phyloP scores from a whole-genome alignment of 2,888 invertebrate genomes.

The Synergus laeviventris region DNA sequence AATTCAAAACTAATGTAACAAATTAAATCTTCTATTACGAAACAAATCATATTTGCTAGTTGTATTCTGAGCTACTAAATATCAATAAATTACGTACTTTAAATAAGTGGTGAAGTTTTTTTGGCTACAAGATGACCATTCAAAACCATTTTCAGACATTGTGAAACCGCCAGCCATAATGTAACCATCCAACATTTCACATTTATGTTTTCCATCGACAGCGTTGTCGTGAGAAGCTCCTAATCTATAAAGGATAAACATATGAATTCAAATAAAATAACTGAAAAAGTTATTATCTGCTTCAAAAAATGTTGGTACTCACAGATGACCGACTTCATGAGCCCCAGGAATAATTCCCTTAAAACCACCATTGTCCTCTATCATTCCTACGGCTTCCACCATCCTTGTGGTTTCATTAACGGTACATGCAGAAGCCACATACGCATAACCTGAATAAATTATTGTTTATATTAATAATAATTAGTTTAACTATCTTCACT shows the following conservation, averaged over 20 bases:
- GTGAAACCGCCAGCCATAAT: conserved; percentile 61
- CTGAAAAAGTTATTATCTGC: neutral
- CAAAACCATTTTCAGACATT: conserved; percentile 60
- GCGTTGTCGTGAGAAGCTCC: conserved; percentile 66
- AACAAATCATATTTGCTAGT: no score
- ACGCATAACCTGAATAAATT: conserved; percentile 62
- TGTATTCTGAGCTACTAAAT: no score
- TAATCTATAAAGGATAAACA: conserved; percentile 55
- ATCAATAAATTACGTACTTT: no score
- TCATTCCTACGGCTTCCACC: conserved; percentile 66
- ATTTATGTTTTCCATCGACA: neutral
- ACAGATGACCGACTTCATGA: conserved; percentile 71
- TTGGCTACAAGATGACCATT: conserved; percentile 64
- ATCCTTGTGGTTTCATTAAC: conserved; percentile 53
- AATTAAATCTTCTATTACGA: no score
- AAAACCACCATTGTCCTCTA: conserved; percentile 71
- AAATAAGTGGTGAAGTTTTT: conserved; percentile 61
- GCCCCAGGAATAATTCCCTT: conserved; percentile 66
- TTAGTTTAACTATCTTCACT: neutral
- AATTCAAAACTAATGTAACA: no score
- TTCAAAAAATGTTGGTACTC: conserved; percentile 47
- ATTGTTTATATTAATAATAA: neutral
- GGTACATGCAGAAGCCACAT: conserved; percentile 65
- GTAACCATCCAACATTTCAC: conserved; percentile 55
- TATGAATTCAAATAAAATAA: conserved; percentile 1